Evolutionary conservation across 2,888 invertebrate species (phyloP).

Genomic region (Malacosoma neustria): DNA sequence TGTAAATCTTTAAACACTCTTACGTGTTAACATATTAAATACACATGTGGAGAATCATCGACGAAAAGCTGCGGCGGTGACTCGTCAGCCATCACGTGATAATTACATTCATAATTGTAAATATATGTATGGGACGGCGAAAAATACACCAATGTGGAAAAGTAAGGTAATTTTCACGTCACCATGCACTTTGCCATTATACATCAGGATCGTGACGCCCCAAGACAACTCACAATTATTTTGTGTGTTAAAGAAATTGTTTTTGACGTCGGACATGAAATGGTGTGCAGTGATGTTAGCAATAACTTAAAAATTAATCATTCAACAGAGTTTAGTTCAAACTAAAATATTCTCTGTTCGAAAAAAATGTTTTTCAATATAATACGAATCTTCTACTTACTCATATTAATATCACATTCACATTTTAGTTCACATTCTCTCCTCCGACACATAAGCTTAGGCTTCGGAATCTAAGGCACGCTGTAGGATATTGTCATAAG

Average conservation of each 20-base stretch:
- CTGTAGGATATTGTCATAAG: no score
- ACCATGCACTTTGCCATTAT: constrained; percentile 72
- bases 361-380: no score
- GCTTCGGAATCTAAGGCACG: no score
- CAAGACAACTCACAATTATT: constrained; percentile 72
- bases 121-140: constrained; percentile 15
- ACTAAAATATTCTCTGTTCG: no score
- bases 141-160: constrained; percentile 14
- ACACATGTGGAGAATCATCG: background rate
- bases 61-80: constrained; percentile 5
- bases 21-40: background rate
- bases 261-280: constrained; percentile 45
- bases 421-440: no score
- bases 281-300: constrained; percentile 26
- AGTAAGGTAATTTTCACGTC: constrained; percentile 70
- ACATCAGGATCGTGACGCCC: constrained; percentile 73
- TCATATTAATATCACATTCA: no score
- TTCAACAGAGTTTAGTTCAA: no score
- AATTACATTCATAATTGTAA: constrained; percentile 25
- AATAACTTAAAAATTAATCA: no score
- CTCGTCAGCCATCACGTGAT: constrained; percentile 14
- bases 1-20: background rate
- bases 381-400: no score
- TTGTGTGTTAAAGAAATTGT: constrained; percentile 73
- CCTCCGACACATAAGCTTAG: no score